Base-by-base conservation (phyloP, 2,888 invertebrate genomes). In the Meteorus cinctellus region DNA sequence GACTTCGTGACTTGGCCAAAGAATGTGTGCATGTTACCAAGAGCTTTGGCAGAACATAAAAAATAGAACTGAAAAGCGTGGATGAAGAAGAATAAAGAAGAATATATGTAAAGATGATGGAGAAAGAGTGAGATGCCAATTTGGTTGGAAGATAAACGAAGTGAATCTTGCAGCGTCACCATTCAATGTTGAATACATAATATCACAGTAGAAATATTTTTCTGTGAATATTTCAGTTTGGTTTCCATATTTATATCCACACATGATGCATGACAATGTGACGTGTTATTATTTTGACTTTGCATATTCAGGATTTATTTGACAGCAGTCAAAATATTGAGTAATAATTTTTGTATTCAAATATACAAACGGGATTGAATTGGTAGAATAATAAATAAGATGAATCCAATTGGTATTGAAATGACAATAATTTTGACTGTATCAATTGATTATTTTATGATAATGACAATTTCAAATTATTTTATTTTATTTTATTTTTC, bases 71-170 rank as follows among this genome's bases (percentile, higher is more conserved):
- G 8, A 12, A 29, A 60, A 63, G 41, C 29, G 45, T 5, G 29
- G 29, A 34, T 66, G 59, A 45, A 24, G 74, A 24, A 24, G 5
- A n/a, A 55, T 19, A 19, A 24, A 55, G 55, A 10, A 5, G n/a
- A 48, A 48, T 48, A n/a, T 48, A 48, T 41, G 41, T 2, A 12
- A 10, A 41, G 8, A 41, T 41, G 12, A 41, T 14, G 19, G 36
- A n/a, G 24, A n/a, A 41, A 45, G 41, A n/a, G 14, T 48, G 24
- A 67, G n/a, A 48, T 24, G 14, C 76, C 78, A 83, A 83, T 83
- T 85, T 85, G 81, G 83, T 82, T 69, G 69, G 63, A 76, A 81
- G 83, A 82, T 80, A 81, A 84, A 82, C 80, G 79, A 77, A 80
- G 48, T 27, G 24, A 27, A 45, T 45, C 48, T 48, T 45, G 45